Conservation (phyloP, 2,797 vertebrate species). For the Cyclopterus lumpus region DNA sequence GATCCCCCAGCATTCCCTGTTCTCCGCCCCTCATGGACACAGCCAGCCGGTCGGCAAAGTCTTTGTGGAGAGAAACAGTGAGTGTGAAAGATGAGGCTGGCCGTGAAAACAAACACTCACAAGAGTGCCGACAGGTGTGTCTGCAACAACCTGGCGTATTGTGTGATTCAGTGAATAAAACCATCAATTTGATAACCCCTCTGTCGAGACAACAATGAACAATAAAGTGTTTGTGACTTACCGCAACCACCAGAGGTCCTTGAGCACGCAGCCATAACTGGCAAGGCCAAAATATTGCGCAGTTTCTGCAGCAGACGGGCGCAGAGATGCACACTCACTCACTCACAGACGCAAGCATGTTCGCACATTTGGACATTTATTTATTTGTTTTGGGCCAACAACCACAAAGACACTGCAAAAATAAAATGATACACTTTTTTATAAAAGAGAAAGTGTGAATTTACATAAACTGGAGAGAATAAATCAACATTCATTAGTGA, state of each 20-base stretch:
- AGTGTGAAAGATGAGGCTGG: slow-evolving; percentile 64
- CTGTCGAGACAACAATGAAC: too few species aligned
- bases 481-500: neutral
- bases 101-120: neutral
- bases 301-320: too few species aligned
- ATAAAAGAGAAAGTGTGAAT: neutral
- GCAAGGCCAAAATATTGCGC: too few species aligned
- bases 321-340: too few species aligned
- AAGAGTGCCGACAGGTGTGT: neutral
- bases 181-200: neutral
- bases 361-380: neutral
- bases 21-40: slow-evolving; percentile 87
- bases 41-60: slow-evolving; percentile 92
- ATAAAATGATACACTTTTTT: neutral
- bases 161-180: neutral
- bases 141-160: neutral
- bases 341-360: too few species aligned
- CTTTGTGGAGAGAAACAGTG: slow-evolving; percentile 93
- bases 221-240: too few species aligned
- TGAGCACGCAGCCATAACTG: too few species aligned
- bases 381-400: neutral
- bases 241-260: too few species aligned
- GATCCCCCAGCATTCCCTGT: slow-evolving; percentile 85
- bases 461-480: neutral
- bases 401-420: neutral